A percentile compares a stretch with the other conserved stretches of the same genome.
Evolutionary conservation across 2,113 vertebrate species (phyloP).

Genomic region (Toxotes chatareus): DNA sequence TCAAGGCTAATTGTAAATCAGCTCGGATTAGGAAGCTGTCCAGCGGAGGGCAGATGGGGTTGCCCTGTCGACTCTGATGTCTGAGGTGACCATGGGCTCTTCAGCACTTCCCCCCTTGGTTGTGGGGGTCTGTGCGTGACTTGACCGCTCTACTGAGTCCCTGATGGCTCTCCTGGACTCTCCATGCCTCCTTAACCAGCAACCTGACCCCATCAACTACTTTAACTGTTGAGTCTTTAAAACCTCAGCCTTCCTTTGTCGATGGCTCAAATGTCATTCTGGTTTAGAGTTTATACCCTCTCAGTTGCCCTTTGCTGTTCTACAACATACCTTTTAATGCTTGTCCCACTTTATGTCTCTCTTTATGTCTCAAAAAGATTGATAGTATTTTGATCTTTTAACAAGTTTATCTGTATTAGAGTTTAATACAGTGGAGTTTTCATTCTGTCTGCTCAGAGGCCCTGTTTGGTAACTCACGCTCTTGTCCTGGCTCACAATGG

Average conservation of each 20-base stretch:
- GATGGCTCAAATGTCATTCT: conserved; percentile 49
- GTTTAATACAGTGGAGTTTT: neutral
- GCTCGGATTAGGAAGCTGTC: conserved; percentile 47
- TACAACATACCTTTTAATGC: neutral
- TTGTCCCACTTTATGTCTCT: neutral
- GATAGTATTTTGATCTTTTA: neutral
- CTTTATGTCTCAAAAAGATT: neutral
- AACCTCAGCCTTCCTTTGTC: conserved; percentile 42
- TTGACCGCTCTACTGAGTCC: conserved; percentile 46
- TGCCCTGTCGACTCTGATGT: conserved; percentile 49
- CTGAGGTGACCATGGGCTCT: conserved; percentile 40
- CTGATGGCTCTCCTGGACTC: conserved; percentile 56
- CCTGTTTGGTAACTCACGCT: conserved; percentile 5
- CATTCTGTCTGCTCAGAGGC: neutral
- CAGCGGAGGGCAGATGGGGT: conserved; percentile 46
- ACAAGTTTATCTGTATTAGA: neutral
- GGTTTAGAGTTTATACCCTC: conserved; percentile 44
- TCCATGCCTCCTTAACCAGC: conserved; percentile 52
- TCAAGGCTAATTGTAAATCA: conserved; percentile 62
- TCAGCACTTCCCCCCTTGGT: neutral
- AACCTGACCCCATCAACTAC: conserved; percentile 62
- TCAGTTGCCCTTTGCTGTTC: conserved; percentile 20
- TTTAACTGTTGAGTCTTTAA: conserved; percentile 54
- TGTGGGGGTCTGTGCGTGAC: conserved; percentile 49
- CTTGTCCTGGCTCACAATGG: conserved; percentile 31